phyloP scores from a whole-genome alignment of 2,797 vertebrate genomes.

The Taenioides sp. region DNA sequence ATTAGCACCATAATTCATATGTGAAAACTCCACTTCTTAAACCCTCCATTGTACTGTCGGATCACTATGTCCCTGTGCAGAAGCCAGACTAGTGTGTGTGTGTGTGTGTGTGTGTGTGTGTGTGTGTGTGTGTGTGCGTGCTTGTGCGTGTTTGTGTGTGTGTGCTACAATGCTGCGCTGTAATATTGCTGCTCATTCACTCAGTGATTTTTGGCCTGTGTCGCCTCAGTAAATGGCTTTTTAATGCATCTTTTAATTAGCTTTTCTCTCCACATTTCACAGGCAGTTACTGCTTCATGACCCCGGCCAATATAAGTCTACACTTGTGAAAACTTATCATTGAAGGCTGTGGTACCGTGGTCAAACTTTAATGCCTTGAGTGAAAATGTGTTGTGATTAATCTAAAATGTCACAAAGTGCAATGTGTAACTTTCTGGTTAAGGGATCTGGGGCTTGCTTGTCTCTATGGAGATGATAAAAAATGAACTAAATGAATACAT shows the following conservation, averaged over 20 bases:
- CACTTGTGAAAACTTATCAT: background rate
- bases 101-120: background rate
- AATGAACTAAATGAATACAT: too few species aligned
- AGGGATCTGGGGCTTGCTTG: background rate
- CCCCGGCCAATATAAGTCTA: background rate
- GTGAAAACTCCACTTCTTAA: background rate
- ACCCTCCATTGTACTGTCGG: background rate
- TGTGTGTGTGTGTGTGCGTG: background rate
- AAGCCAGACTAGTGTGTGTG: background rate
- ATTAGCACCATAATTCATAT: background rate
- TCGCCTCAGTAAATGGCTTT: slow-evolving; percentile 7
- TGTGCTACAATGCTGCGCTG: background rate
- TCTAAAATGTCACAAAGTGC: background rate
- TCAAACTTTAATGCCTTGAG: background rate
- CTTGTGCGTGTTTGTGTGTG: background rate
- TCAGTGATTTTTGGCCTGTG: background rate
- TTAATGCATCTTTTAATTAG: slow-evolving; percentile 16
- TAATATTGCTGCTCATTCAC: slow-evolving; percentile 1
- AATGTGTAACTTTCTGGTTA: background rate
- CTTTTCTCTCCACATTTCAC: slow-evolving; percentile 7
- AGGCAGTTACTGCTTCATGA: background rate
- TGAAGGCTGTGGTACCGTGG: background rate
- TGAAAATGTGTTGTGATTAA: background rate
- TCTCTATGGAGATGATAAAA: background rate
- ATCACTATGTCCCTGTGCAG: background rate